phyloP scores from a whole-genome alignment of 1,140 invertebrate genomes.

The Drosophila micromelanica region DNA sequence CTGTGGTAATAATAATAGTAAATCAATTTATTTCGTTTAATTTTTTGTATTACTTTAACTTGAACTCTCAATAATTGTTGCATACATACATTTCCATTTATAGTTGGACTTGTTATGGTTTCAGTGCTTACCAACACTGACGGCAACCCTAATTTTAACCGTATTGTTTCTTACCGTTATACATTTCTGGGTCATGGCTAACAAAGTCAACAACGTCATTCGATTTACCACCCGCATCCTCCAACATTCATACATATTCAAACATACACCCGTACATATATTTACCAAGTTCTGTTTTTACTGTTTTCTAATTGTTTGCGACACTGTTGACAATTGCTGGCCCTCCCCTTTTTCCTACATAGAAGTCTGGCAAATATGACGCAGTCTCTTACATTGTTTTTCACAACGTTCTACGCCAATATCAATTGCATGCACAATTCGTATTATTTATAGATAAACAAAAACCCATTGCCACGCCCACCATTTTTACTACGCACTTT shows the following conservation, averaged over 20 bases:
- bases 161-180: background rate
- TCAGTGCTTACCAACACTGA: background rate
- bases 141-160: background rate
- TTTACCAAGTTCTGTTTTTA: background rate
- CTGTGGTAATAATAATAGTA: too few relatives aligned
- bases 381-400: slow-evolving; percentile 30
- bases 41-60: too few relatives aligned
- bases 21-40: too few relatives aligned
- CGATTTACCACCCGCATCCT: slow-evolving; percentile 33
- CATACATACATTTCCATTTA: background rate
- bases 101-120: slow-evolving; percentile 1
- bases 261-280: background rate
- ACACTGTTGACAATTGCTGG: slow-evolving; percentile 10
- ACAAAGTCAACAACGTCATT: slow-evolving; percentile 32
- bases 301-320: slow-evolving; percentile 36
- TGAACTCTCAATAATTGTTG: too few relatives aligned
- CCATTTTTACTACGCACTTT: slow-evolving; percentile 31
- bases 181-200: slow-evolving; percentile 43
- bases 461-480: background rate
- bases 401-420: slow-evolving; percentile 15
- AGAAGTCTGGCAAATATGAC: slow-evolving; percentile 25
- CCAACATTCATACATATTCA: background rate
- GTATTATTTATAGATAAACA: slow-evolving; percentile 39
- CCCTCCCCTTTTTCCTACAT: background rate
- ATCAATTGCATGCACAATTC: slow-evolving; percentile 30